Percentiles rank a stretch among this genome's conserved stretches.
These are phyloP conservation scores for Iphiclides podalirius DNA, from an alignment of 2,888 invertebrate genomes.

Conservation along the genomic window DNA sequence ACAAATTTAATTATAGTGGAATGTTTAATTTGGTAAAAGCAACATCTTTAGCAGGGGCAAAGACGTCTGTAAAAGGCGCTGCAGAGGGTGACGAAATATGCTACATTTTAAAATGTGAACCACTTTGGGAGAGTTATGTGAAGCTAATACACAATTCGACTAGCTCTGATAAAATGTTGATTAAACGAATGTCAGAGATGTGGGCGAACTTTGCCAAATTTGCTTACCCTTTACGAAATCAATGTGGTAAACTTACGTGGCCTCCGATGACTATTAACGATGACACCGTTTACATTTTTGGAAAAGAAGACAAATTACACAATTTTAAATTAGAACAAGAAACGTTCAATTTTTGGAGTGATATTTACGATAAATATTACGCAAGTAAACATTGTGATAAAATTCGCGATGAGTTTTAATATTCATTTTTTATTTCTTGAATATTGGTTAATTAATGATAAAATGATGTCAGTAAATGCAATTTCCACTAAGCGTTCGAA, in stretches of 20 bases:
- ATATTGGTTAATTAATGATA: neutral
- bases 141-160: conserved; percentile 39
- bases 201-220: conserved; percentile 77
- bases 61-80: conserved; percentile 56
- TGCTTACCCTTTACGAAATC: conserved; percentile 53
- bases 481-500: too few species aligned
- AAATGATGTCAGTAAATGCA: too few species aligned
- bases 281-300: conserved; percentile 47
- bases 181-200: conserved; percentile 56
- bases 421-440: neutral
- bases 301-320: conserved; percentile 42
- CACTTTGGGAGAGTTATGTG: conserved; percentile 56
- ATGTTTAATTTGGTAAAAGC: conserved; percentile 58
- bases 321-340: conserved; percentile 43
- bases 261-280: conserved; percentile 45
- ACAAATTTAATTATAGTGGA: conserved; percentile 71
- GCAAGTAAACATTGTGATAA: conserved; percentile 40
- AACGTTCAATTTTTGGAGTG: conserved; percentile 59
- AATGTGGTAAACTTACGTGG: conserved; percentile 47
- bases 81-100: conserved; percentile 72
- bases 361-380: conserved; percentile 54
- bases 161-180: conserved; percentile 53
- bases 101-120: conserved; percentile 69
- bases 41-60: conserved; percentile 45
- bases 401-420: conserved; percentile 54